Conservation (phyloP, 2,797 vertebrate species). For the Diceros bicornis region DNA sequence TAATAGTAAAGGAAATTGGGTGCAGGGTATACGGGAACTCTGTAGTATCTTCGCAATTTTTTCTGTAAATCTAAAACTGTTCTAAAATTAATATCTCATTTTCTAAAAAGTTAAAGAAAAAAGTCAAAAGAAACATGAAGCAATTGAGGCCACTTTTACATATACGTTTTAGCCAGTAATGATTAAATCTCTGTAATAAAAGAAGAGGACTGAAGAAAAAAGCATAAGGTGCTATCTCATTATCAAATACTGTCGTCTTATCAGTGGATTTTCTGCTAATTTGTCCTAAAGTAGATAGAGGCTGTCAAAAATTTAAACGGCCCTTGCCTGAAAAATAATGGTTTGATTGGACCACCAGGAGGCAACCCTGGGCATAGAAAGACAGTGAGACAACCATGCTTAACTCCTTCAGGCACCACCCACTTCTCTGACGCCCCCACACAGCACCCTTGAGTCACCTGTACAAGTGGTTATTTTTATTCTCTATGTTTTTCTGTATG, state of each 20-base stretch:
- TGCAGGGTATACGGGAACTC: no score
- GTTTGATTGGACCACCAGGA: background rate
- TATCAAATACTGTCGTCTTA: background rate
- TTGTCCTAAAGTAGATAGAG: background rate
- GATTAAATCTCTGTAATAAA: conserved; percentile 4
- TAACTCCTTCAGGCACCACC: background rate
- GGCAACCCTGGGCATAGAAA: background rate
- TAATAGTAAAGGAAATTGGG: background rate
- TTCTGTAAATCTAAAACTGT: background rate
- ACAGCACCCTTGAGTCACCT: background rate
- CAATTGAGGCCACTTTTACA: background rate
- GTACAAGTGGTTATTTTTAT: background rate
- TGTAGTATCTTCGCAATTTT: background rate
- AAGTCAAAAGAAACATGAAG: background rate
- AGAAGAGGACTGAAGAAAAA: background rate
- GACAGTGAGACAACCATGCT: background rate
- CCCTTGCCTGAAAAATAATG: background rate
- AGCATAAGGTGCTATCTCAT: background rate
- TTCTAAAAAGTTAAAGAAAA: conserved; percentile 6
- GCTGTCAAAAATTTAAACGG: background rate
- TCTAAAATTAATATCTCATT: background rate
- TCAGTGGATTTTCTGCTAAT: background rate
- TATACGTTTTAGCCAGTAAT: background rate
- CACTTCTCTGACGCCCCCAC: accelerated
- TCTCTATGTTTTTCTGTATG: background rate